A percentile compares a stretch with the other conserved stretches of the same genome.
Evolutionary conservation across 2,888 invertebrate genomes (phyloP).

Genomic region (Didymodactylos carnosus): DNA sequence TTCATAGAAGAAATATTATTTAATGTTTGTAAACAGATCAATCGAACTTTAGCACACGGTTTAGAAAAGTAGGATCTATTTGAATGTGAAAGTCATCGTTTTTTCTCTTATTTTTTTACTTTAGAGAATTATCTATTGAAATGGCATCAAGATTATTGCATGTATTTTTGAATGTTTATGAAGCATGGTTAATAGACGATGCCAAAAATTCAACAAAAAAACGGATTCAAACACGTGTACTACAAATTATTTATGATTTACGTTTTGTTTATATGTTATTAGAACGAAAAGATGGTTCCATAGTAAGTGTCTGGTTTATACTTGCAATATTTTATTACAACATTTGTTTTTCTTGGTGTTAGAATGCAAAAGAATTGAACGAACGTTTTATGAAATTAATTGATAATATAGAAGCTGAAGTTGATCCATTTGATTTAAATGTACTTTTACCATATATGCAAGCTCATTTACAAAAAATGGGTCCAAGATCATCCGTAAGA

Average conservation of each 20-base stretch:
- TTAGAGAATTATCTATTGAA: neutral
- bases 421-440: slow-evolving; percentile 14
- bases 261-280: neutral
- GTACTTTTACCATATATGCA: slow-evolving; percentile 11
- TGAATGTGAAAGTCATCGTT: too few species aligned
- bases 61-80: neutral
- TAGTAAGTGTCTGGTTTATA: neutral
- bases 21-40: neutral
- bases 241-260: neutral
- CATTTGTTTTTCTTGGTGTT: too few species aligned
- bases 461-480: neutral
- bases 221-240: neutral
- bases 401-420: neutral
- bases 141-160: neutral
- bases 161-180: neutral
- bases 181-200: neutral
- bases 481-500: slow-evolving; percentile 7
- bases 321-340: too few species aligned
- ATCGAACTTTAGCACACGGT: neutral
- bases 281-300: neutral
- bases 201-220: neutral
- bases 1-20: neutral
- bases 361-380: neutral
- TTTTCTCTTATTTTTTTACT: too few species aligned
- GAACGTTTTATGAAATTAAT: neutral